Percentiles rank a stretch among this genome's conserved stretches.
Evolutionary conservation across 2,797 vertebrate species (phyloP).

Genomic region (Phrynocephalus vlangalii): DNA sequence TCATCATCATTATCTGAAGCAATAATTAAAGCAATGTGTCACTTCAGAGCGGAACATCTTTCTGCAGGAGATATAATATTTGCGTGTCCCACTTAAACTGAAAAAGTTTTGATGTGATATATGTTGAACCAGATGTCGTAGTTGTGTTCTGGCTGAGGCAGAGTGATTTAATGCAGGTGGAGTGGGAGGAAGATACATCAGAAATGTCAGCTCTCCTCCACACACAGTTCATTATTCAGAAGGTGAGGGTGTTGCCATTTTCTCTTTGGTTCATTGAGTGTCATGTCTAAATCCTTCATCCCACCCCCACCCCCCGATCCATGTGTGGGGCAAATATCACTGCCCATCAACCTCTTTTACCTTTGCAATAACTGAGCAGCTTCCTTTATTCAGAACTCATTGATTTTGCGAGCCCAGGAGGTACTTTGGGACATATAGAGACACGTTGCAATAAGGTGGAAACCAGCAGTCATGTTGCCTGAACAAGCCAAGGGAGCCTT

Average conservation of each 20-base stretch:
- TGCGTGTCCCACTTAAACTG: slow-evolving; percentile 46
- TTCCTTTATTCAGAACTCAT: slow-evolving; percentile 44
- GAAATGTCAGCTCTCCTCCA: slow-evolving; percentile 39
- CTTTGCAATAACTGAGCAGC: slow-evolving; percentile 40
- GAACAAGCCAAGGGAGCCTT: slow-evolving; percentile 43
- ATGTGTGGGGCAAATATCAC: slow-evolving; percentile 30
- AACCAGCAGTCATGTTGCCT: slow-evolving; percentile 38
- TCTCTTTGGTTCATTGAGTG: slow-evolving; percentile 41
- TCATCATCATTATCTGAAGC: slow-evolving; percentile 1
- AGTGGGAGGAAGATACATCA: slow-evolving; percentile 40
- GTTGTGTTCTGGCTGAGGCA: slow-evolving; percentile 51
- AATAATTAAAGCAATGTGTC: slow-evolving; percentile 22
- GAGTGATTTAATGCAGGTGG: slow-evolving; percentile 53
- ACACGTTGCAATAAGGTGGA: slow-evolving; percentile 46
- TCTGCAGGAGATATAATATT: slow-evolving; percentile 17
- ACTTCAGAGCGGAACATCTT: slow-evolving; percentile 2
- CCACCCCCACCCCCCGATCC: not conserved
- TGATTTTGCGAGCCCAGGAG: slow-evolving; percentile 52
- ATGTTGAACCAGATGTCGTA: slow-evolving; percentile 48
- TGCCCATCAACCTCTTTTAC: slow-evolving; percentile 36
- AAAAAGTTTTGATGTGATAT: slow-evolving; percentile 35
- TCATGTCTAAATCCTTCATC: slow-evolving; percentile 6
- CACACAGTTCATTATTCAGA: slow-evolving; percentile 42
- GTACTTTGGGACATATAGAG: slow-evolving; percentile 55
- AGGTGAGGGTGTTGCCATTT: slow-evolving; percentile 5